Evolutionary conservation across 2,888 invertebrate species (phyloP).

Genomic region (Dasypolia templi): DNA sequence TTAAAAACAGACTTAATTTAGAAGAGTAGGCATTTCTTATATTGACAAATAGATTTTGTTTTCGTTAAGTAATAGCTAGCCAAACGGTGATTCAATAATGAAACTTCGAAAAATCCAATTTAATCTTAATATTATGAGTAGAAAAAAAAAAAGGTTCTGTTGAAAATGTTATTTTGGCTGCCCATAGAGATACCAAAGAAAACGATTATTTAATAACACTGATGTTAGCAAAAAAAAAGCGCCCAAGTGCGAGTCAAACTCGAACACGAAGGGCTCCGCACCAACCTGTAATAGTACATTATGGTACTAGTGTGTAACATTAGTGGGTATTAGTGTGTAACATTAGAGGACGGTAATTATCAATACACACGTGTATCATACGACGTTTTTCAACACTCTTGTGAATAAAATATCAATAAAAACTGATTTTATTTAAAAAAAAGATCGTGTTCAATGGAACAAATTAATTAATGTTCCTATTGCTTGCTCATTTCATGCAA

Average conservation of each 20-base stretch:
- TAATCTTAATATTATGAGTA: not conserved
- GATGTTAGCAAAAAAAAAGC: not conserved
- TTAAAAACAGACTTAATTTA: constrained; percentile 19
- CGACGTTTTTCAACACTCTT: too few species aligned
- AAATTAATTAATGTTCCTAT: too few species aligned
- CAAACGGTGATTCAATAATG: constrained; percentile 31
- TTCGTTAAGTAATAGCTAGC: constrained; percentile 36
- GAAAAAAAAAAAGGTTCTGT: not conserved
- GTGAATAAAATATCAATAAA: too few species aligned
- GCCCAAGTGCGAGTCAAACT: not conserved
- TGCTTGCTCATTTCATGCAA: too few species aligned
- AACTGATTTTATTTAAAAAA: too few species aligned
- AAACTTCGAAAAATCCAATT: constrained; percentile 27
- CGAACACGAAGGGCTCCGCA: not conserved
- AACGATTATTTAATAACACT: not conserved
- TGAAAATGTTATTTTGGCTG: not conserved
- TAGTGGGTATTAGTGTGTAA: too few species aligned
- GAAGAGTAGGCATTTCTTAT: not conserved
- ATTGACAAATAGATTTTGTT: constrained; percentile 34
- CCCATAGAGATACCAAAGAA: constrained; percentile 1
- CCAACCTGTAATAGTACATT: not conserved
- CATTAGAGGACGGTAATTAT: too few species aligned
- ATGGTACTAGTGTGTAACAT: too few species aligned
- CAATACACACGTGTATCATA: too few species aligned
- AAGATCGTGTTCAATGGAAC: too few species aligned